Base-by-base conservation (phyloP, 1,140 invertebrate genomes). In the Pectinophora gossypiella region DNA sequence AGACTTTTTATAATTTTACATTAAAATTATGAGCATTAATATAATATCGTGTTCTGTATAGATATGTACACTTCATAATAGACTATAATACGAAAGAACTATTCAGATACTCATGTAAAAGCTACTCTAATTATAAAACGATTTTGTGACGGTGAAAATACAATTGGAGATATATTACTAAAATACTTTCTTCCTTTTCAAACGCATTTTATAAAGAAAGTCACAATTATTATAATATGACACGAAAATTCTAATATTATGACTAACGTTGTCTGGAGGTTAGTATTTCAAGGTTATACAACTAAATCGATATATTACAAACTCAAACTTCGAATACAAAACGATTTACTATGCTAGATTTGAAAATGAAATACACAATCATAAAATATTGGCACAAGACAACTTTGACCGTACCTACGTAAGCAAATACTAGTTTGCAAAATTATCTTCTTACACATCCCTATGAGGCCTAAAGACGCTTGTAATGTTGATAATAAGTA, bases 21-120 rank as follows among this genome's bases (percentile, higher is more conserved):
- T 68, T 76, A 73, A 55, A 65, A 65, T 71, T 72, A 84, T 79
- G 72, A 84, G 77, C 76, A 75, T 74, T 74, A 70, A 66, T 72
- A 61, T 59, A 58, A 56, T 59, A 58, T 78, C 51, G 61, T 75
- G 69, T 62, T 47, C 43, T 56, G 59, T 59, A 61, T 65, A 76
- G 76, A 79, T 84, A 84, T 81, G 72, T 84, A 84, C 77, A 81
- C 55, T 43, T 61, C 42, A 20, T 16, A 15, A 40, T 5, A 44
- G 42, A 44, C 42, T 44, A 44, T 40, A 40, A 16, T 40, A 40
- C 36, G 36, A 15, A 15, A n/a, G n/a, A n/a, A n/a, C n/a, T 15
- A 16, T 40, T 40, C 42, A 15, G n/a, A n/a, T 38, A 38, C 7
- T 64, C 59, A 66, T 69, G 66, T 66, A 69, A 65, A 74, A 74